Conservation (phyloP, 2,797 vertebrate genomes). For the Enteromius trimaculatus region DNA sequence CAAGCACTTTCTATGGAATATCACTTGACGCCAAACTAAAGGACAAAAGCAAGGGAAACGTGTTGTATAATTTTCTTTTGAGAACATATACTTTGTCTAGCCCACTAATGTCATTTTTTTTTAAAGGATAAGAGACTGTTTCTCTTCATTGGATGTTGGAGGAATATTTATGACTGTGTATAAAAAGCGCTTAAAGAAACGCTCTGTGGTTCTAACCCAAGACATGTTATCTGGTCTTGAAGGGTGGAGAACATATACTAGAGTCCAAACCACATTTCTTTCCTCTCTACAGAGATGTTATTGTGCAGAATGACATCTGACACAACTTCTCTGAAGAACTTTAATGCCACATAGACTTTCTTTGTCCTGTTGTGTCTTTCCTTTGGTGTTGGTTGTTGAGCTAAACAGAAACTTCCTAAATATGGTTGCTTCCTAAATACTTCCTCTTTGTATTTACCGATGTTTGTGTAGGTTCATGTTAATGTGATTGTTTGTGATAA, state of each 20-base stretch:
- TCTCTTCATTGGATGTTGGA: conserved; percentile 5
- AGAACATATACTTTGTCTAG: conserved; percentile 21
- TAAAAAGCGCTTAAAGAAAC: conserved; percentile 22
- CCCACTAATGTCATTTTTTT: conserved; percentile 10
- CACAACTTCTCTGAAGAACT: conserved; percentile 9
- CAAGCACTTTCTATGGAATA: conserved; percentile 50
- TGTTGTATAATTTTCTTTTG: conserved; percentile 25
- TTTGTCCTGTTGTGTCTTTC: conserved; percentile 56
- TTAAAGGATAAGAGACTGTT: conserved; percentile 10
- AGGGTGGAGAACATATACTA: conserved; percentile 9
- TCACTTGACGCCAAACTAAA: conserved; percentile 37
- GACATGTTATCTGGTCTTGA: conserved; percentile 21
- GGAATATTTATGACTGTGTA: conserved; percentile 8
- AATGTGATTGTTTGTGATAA: conserved; percentile 65
- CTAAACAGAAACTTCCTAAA: conserved; percentile 51
- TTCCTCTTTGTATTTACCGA: conserved; percentile 58
- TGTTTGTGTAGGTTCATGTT: conserved; percentile 59
- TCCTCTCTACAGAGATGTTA: conserved; percentile 39
- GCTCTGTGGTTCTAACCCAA: conserved; percentile 26
- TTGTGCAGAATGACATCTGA: conserved; percentile 28
- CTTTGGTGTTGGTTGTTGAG: conserved; percentile 55
- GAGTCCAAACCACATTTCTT: conserved; percentile 34
- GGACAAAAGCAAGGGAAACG: conserved; percentile 21
- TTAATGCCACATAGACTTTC: conserved; percentile 41
- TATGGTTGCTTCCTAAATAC: conserved; percentile 55